These are phyloP conservation scores for Parapristionchus giblindavisi DNA, from an alignment of 2,888 invertebrate species.

Conservation along the genomic window DNA sequence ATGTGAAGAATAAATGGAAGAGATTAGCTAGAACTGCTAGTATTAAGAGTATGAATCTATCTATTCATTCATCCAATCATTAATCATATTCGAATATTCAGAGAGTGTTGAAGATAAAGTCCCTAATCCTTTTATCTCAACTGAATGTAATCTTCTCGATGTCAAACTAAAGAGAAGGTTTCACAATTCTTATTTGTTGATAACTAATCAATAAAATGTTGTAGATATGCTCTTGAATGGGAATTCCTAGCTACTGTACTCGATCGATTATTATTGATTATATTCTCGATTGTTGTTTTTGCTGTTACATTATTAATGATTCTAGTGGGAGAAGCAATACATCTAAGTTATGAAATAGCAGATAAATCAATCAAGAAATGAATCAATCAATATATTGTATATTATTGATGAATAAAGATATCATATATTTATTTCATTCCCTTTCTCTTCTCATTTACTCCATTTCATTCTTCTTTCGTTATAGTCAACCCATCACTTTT, in stretches of 20 bases:
- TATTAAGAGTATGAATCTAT: conserved; percentile 45
- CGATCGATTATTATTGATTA: conserved; percentile 60
- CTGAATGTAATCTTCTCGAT: conserved; percentile 24
- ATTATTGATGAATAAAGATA: neutral
- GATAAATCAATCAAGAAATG: conserved; percentile 1
- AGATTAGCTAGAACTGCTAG: conserved; percentile 54
- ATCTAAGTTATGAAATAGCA: conserved; percentile 60
- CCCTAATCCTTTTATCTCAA: conserved; percentile 16
- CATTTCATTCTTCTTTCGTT: neutral
- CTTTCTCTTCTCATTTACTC: neutral
- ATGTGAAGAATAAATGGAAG: conserved; percentile 58
- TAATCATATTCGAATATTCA: neutral
- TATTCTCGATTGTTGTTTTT: conserved; percentile 63
- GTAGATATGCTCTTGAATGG: conserved; percentile 65
- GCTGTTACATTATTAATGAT: conserved; percentile 67
- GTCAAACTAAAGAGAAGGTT: conserved; percentile 55
- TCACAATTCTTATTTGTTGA: neutral
- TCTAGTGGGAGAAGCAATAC: conserved; percentile 67
- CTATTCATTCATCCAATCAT: neutral
- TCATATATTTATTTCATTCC: neutral
- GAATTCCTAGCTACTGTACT: conserved; percentile 64
- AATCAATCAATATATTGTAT: neutral
- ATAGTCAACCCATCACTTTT: conserved; percentile 9
- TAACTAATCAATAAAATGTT: conserved; percentile 2
- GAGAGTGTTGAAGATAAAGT: conserved; percentile 11